Conservation (phyloP, 2,797 vertebrate genomes). For the Sandelia bainsii region DNA sequence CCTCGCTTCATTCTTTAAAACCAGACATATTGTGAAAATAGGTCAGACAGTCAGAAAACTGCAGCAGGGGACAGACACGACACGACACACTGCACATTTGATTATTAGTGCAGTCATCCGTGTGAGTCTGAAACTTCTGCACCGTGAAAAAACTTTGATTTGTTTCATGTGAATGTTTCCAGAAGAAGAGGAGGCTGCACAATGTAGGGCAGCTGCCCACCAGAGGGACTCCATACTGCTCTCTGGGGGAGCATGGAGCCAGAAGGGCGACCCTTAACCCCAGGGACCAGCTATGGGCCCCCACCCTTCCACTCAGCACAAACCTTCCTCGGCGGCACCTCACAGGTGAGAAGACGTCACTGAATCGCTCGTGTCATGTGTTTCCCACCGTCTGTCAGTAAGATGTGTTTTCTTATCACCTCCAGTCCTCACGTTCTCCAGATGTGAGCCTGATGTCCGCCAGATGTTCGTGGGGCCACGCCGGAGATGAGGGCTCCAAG, state of each 20-base stretch:
- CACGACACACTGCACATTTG: slow-evolving; percentile 31
- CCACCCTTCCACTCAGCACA: slow-evolving; percentile 65
- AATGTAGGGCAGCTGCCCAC: slow-evolving; percentile 78
- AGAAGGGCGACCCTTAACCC: slow-evolving; percentile 70
- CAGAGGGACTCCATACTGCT: slow-evolving; percentile 76
- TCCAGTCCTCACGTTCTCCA: slow-evolving; percentile 72
- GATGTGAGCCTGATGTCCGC: slow-evolving; percentile 57
- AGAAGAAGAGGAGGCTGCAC: slow-evolving; percentile 66
- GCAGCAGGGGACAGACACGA: slow-evolving; percentile 26
- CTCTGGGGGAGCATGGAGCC: slow-evolving; percentile 83
- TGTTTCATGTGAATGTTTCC: slow-evolving; percentile 50
- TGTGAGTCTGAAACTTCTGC: slow-evolving; percentile 15
- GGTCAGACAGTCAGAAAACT: slow-evolving; percentile 71
- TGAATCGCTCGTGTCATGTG: too few species aligned
- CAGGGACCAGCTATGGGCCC: slow-evolving; percentile 78
- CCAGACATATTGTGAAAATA: slow-evolving; percentile 70
- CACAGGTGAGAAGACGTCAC: slow-evolving; percentile 64
- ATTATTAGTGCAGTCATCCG: not conserved
- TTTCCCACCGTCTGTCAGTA: too few species aligned
- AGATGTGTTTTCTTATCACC: not conserved
- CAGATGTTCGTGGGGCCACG: slow-evolving; percentile 49
- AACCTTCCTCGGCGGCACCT: slow-evolving; percentile 65
- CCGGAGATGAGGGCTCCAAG: slow-evolving; percentile 54
- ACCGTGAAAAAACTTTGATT: slow-evolving; percentile 9
- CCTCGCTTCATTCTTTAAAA: slow-evolving; percentile 53